Percentiles rank a stretch among this genome's conserved stretches.
phyloP scores from a whole-genome alignment of 1,140 invertebrate species.

The Euborellia annulipes region DNA sequence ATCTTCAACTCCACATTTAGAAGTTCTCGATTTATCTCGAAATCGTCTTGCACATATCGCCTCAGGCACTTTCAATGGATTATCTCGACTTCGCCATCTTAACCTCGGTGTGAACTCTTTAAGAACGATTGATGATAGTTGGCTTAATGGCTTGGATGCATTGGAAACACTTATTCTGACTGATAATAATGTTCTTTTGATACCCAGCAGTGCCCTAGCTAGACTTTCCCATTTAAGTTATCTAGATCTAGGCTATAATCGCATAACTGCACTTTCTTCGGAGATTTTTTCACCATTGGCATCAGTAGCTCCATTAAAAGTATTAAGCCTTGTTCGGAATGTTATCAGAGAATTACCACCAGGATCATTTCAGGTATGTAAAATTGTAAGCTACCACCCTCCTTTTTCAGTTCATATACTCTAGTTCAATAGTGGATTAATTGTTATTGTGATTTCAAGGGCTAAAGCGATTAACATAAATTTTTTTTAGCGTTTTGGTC shows the following conservation, averaged over 20 bases:
- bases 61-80: conserved; percentile 57
- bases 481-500: no score
- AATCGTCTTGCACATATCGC: conserved; percentile 69
- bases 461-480: no score
- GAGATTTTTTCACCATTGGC: conserved; percentile 57
- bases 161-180: conserved; percentile 60
- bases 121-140: conserved; percentile 69
- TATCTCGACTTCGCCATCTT: conserved; percentile 50
- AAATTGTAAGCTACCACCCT: no score
- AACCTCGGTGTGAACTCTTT: conserved; percentile 74
- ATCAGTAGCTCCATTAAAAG: conserved; percentile 40
- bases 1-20: conserved; percentile 41
- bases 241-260: conserved; percentile 68
- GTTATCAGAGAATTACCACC: conserved; percentile 70
- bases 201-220: conserved; percentile 64
- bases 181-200: conserved; percentile 72
- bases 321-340: conserved; percentile 58
- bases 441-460: no score
- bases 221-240: conserved; percentile 51
- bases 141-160: conserved; percentile 61
- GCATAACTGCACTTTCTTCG: conserved; percentile 68
- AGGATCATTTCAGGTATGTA: conserved; percentile 53
- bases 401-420: no score
- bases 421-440: no score
- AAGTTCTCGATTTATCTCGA: conserved; percentile 63